Evolutionary conservation across 1,140 invertebrate genomes (phyloP).

Genomic region (Drosophila biarmipes): DNA sequence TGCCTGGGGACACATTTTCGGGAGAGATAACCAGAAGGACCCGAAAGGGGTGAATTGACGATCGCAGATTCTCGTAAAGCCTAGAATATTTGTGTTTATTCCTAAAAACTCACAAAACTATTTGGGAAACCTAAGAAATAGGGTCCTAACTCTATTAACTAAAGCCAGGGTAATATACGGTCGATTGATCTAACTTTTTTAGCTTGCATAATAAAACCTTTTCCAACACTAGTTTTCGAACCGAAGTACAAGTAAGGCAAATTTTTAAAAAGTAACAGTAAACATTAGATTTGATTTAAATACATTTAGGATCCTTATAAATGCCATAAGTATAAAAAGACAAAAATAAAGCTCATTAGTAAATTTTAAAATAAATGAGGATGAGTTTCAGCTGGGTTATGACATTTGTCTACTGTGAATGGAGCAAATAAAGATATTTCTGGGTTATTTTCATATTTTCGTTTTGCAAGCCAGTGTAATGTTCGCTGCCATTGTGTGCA

Average conservation of each 20-base stretch:
- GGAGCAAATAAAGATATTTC: background rate
- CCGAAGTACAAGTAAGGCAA: too few relatives aligned
- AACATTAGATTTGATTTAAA: too few relatives aligned
- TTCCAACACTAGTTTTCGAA: too few relatives aligned
- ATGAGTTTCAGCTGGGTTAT: too few relatives aligned
- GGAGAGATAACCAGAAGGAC: slow-evolving; percentile 16
- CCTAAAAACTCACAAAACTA: background rate
- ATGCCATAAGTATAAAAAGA: too few relatives aligned
- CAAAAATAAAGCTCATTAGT: too few relatives aligned
- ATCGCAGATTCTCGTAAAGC: background rate
- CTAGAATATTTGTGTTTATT: background rate
- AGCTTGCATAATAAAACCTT: background rate
- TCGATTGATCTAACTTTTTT: background rate
- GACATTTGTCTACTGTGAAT: too few relatives aligned
- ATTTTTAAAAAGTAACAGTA: too few relatives aligned
- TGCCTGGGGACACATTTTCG: slow-evolving; percentile 20
- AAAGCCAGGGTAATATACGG: background rate
- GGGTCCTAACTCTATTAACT: background rate
- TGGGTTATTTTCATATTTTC: background rate
- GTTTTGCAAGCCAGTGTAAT: slow-evolving; percentile 8
- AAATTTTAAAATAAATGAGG: too few relatives aligned
- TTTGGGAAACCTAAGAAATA: too few relatives aligned
- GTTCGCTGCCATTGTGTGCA: background rate
- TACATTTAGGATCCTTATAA: too few relatives aligned
- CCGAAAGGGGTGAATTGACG: background rate